Base-by-base conservation (phyloP, 1,140 invertebrate genomes). In the Aphaenogaster rudis region DNA sequence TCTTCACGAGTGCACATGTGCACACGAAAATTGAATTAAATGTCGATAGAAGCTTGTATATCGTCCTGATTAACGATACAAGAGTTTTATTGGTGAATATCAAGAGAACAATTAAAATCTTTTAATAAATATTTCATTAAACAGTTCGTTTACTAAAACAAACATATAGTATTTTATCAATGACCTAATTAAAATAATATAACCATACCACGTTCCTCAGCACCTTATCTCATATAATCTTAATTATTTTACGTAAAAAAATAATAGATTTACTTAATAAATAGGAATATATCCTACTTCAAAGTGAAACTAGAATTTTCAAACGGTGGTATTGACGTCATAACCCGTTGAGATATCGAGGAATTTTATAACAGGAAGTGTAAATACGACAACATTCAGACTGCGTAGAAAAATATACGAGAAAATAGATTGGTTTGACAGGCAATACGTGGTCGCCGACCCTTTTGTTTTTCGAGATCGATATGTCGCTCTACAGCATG, bases 11-110 rank as follows among this genome's bases (percentile, higher is more conserved):
- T 66, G 54, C 67, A 74, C 36, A 17, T 71, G 72, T 89, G 64
- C 42, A 42, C 63, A 64, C n/a, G 57, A 74, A 69, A 90, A 89
- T 87, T 59, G 61, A 90, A 90, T 90, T 87, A 71, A 89, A 77
- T 54, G 48, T 76, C 57, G 59, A 21, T 11, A 59, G n/a, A 33
- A 57, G 17, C 1, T 11, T 39, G 42, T 28, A 52, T n/a, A 42
- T 50, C 2, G 42, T n/a, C 3, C 42, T 45, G 57, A 13, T 1
- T 66, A 36, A 36, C 5, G 6, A 71, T 57, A 57, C 15, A 9
- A 28, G 4, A 69, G 57, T 71, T 64, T 57, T 28, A 78, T 28
- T 13, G 21, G 6, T 42, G 6, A 64, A 54, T 4, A 39, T 71
- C 8, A 45, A 45, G 8, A 45, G 42, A 45, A 54, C 8, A 11